Evolutionary conservation across 2,797 vertebrate genomes (phyloP), one percentile per base, ranked within the genome.

Genomic region (Danionella dracula): DNA sequence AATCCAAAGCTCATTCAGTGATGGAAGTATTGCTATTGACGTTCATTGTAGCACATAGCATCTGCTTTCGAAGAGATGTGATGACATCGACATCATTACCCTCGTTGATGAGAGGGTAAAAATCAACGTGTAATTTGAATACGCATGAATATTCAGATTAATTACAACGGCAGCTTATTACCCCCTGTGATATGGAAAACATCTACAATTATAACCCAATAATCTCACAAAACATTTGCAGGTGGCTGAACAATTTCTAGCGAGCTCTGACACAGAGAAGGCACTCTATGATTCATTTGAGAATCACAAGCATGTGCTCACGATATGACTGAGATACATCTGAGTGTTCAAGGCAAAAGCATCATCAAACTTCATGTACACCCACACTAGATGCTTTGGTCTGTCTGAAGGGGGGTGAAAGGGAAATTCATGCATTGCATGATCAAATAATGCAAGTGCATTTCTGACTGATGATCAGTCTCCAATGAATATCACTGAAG

Each of bases 1-100:
- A n/a, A 19, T 55, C 61, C 49, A 70, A 65, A 49, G 56, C 27
- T 34, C 45, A 53, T 45, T 64, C 45, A 16, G 35, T 51, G 19
- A 50, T 31, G 19, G 23, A 34, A 31, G 46, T 12, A 62, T 50
- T 13, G 13, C 50, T 50, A 48, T 15, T 55, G 57, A 68, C 41
- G 46, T 34, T 55, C 59, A 34, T n/a, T 38, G 35, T 16, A 56
- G 37, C 32, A 45, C 42, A 37, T 20, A 55, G 51, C 15, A 35
- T 66, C 31, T 31, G 13, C 55, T 56, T 66, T 45, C 40, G 31
- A 2, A 57, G n/a, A 34, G 27, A 57, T 17, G 10, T 5, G 10
- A 40, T 32, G 38, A 63, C 53, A 61, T 23, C 27, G 37, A 16
- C 21, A 54, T 45, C 10, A 46, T 56, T 40, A 27, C 23, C 23